Percentiles rank a stretch among this genome's conserved stretches.
Evolutionary conservation across 2,888 invertebrate genomes (phyloP).

Genomic region (Megastigmus dorsalis): DNA sequence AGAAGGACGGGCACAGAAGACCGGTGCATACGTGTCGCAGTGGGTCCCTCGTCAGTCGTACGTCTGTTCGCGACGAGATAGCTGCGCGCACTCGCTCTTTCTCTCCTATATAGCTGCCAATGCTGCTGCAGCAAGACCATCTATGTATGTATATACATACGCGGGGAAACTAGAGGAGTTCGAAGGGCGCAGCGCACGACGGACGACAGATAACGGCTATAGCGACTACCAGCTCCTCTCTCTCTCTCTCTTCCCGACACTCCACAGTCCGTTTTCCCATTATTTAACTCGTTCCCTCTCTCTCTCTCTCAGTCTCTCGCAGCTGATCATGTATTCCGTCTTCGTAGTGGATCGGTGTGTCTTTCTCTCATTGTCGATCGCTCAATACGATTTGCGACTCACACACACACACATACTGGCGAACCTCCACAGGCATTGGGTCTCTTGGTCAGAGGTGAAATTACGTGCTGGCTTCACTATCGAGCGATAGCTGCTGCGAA

Average conservation of each 20-base stretch:
- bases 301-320: too few species aligned
- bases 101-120: not conserved
- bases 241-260: too few species aligned
- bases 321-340: slow-evolving; percentile 18
- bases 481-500: too few species aligned
- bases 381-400: slow-evolving; percentile 8
- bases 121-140: too few species aligned
- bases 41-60: slow-evolving; percentile 12
- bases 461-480: slow-evolving; percentile 1
- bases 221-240: too few species aligned
- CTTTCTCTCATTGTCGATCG: slow-evolving; percentile 12
- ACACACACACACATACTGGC: too few species aligned
- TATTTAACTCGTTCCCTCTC: not conserved
- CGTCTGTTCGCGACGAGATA: slow-evolving; percentile 34
- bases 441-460: slow-evolving; percentile 16
- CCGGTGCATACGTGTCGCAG: too few species aligned
- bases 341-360: too few species aligned
- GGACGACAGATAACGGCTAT: slow-evolving; percentile 23
- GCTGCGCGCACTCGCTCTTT: too few species aligned
- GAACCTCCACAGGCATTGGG: not conserved
- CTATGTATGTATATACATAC: too few species aligned
- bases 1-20: too few species aligned
- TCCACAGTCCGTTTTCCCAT: not conserved
- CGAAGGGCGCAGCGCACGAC: not conserved
- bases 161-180: not conserved